Conservation (phyloP, 2,797 vertebrate genomes). For the Poeciliopsis paucimaculata region DNA sequence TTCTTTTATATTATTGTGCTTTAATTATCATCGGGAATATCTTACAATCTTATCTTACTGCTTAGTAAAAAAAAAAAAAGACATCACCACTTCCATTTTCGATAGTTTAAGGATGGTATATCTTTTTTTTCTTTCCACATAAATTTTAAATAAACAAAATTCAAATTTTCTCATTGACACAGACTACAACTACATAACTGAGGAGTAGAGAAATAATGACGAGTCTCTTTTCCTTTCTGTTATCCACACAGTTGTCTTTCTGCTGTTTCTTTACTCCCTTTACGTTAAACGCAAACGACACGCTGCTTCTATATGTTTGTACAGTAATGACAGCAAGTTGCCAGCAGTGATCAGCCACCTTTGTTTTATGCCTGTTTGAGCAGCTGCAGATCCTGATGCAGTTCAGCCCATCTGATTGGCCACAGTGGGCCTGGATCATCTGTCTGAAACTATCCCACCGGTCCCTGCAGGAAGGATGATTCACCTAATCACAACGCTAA, state of each 20-base stretch:
- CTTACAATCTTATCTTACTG: too few species aligned
- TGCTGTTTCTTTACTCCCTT: constrained; percentile 16
- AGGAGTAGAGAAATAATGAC: background rate
- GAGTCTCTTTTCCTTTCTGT: background rate
- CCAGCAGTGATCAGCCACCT: constrained; percentile 71
- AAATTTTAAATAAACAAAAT: background rate
- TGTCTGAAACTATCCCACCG: constrained; percentile 71
- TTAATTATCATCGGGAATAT: background rate
- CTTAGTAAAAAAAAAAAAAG: too few species aligned
- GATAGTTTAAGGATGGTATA: too few species aligned
- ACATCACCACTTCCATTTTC: too few species aligned
- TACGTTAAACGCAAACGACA: constrained; percentile 10
- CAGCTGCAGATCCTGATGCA: constrained; percentile 84
- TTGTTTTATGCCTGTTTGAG: constrained; percentile 85
- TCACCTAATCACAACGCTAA: constrained; percentile 53
- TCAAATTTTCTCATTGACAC: background rate
- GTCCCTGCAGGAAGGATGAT: constrained; percentile 67
- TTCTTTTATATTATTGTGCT: background rate
- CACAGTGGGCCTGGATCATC: constrained; percentile 43
- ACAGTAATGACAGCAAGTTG: constrained; percentile 37
- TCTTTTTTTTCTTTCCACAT: background rate
- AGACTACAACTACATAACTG: background rate
- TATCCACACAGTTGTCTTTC: background rate
- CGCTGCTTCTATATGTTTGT: constrained; percentile 33
- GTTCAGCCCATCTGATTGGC: constrained; percentile 68